Evolutionary conservation across 2,113 vertebrate genomes (phyloP).

Genomic region (Zootoca vivipara): DNA sequence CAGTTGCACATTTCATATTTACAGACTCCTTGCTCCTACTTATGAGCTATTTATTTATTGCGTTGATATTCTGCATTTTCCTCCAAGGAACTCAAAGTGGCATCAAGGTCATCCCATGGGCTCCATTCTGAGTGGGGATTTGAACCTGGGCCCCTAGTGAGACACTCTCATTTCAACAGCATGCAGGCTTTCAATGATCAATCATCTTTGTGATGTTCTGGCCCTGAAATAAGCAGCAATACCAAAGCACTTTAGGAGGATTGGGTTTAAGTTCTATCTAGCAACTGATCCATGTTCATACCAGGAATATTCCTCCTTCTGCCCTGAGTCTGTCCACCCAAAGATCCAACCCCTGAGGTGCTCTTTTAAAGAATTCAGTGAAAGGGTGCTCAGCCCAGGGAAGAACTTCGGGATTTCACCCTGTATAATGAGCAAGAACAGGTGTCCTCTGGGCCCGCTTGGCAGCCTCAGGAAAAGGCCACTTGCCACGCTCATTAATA

Average conservation of each 20-base stretch:
- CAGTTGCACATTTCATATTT: background rate
- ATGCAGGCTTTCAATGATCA: background rate
- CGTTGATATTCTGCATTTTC: background rate
- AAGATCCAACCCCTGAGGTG: background rate
- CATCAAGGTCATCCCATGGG: background rate
- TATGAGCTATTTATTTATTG: too few species aligned
- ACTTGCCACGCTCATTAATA: background rate
- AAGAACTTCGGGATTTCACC: background rate
- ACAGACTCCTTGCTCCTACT: background rate
- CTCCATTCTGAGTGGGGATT: background rate
- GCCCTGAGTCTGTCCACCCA: background rate
- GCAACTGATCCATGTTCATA: too few species aligned
- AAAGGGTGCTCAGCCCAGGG: background rate
- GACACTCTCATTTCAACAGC: background rate
- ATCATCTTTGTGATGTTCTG: background rate
- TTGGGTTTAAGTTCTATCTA: fast-evolving
- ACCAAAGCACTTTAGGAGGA: background rate
- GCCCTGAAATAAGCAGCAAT: background rate
- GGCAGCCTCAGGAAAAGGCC: background rate
- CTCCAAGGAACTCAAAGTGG: background rate
- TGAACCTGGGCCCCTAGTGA: background rate
- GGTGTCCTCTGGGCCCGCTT: background rate
- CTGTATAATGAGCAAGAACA: background rate
- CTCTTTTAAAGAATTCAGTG: background rate
- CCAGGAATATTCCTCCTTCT: background rate